These are phyloP conservation scores for Caenorhabditis sp. DNA, from an alignment of 2,888 invertebrate genomes.

Conservation along the genomic window DNA sequence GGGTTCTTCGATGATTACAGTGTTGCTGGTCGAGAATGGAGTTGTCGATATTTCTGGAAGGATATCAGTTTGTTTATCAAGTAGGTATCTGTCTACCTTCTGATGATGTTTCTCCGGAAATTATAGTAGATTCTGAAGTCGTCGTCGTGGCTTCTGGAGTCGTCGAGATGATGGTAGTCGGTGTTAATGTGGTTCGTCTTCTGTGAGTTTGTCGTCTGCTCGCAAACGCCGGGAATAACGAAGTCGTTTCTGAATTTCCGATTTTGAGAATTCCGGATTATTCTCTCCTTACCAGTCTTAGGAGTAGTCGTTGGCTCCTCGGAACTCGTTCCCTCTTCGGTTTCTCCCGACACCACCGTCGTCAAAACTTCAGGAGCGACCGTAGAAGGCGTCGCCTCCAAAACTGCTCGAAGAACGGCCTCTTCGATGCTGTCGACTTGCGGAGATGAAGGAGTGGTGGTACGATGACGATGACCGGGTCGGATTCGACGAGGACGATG, in stretches of 20 bases:
- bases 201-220: slow-evolving; percentile 37
- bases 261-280: too few relatives aligned
- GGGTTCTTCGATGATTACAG: not conserved
- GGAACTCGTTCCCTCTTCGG: too few relatives aligned
- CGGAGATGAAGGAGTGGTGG: slow-evolving; percentile 4
- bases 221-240: slow-evolving; percentile 54
- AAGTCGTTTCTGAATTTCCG: slow-evolving; percentile 37
- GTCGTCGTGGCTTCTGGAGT: not conserved
- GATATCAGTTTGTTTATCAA: too few relatives aligned
- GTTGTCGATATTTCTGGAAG: slow-evolving; percentile 9
- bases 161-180: too few relatives aligned
- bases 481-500: slow-evolving; percentile 41
- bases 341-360: not conserved
- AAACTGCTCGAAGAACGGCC: slow-evolving; percentile 48
- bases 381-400: slow-evolving; percentile 27
- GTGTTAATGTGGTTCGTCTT: slow-evolving; percentile 23
- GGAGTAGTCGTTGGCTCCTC: too few relatives aligned
- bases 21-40: slow-evolving; percentile 10
- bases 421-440: slow-evolving; percentile 52
- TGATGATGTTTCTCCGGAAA: too few relatives aligned
- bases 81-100: too few relatives aligned
- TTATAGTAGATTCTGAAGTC: not conserved
- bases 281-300: too few relatives aligned
- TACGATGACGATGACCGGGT: slow-evolving; percentile 25
- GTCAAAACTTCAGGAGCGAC: slow-evolving; percentile 12